Conservation (phyloP, 2,888 invertebrate species). For the Fragum sueziense region DNA sequence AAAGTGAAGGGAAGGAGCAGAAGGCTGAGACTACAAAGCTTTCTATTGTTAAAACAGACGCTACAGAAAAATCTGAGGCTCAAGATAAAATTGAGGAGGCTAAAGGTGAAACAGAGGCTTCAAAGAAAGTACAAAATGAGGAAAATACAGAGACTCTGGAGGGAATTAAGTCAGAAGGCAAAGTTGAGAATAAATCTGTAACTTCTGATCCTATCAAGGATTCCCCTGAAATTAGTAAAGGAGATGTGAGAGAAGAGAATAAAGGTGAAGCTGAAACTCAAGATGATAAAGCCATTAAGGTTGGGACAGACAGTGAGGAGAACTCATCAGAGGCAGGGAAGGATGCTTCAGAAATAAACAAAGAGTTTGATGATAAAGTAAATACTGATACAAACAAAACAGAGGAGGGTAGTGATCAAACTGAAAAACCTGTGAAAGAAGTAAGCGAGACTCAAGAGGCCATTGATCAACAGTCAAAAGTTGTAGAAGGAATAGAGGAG, state of each 20-base stretch:
- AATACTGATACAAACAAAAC: background rate
- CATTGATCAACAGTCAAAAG: slow-evolving; percentile 21
- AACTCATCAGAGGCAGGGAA: no score
- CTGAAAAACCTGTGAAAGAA: background rate
- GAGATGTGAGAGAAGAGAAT: no score
- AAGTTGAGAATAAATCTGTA: background rate
- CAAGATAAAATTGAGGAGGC: background rate
- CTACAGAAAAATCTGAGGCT: background rate
- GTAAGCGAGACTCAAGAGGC: background rate
- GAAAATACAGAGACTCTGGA: background rate
- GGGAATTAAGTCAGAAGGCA: background rate
- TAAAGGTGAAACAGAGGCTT: background rate
- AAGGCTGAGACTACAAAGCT: no score
- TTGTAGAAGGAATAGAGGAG: no score
- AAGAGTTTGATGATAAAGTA: background rate
- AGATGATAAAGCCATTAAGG: no score
- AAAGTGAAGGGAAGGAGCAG: no score
- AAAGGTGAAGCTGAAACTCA: no score
- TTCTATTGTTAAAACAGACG: no score
- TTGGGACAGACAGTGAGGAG: no score
- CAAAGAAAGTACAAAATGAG: background rate
- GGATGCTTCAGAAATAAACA: background rate
- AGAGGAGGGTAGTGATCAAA: background rate
- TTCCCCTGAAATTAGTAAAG: no score
- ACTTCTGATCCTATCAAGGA: no score